Conservation (phyloP, 2,113 vertebrate species). For the Synchiropus splendidus region DNA sequence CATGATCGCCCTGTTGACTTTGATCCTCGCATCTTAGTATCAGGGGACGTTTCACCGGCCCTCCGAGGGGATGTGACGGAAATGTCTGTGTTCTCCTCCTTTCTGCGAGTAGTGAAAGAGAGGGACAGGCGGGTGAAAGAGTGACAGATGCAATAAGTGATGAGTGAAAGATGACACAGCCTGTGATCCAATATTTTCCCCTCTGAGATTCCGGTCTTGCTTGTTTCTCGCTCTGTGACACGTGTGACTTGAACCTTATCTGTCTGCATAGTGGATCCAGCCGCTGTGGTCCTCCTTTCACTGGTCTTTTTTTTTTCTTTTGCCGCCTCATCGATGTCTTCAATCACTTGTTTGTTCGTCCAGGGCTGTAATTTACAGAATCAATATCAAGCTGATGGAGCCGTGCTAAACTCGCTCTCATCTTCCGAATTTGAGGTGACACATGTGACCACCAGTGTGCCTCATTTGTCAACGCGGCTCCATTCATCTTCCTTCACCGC, state of each 20-base stretch:
- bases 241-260: constrained; percentile 38
- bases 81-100: constrained; percentile 53
- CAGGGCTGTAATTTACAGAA: constrained; percentile 43
- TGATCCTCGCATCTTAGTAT: constrained; percentile 54
- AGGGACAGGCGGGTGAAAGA: constrained; percentile 16
- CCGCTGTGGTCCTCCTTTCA: constrained; percentile 20
- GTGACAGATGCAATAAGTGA: constrained; percentile 34
- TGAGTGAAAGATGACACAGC: constrained; percentile 43
- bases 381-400: constrained; percentile 34
- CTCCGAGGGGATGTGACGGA: constrained; percentile 47
- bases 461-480: constrained; percentile 11
- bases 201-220: constrained; percentile 27
- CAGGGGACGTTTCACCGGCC: constrained; percentile 44
- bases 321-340: constrained; percentile 26
- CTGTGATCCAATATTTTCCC: constrained; percentile 41
- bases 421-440: constrained; percentile 19
- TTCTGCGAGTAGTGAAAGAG: constrained; percentile 4
- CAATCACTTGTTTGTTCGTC: constrained; percentile 35
- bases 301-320: too few relatives aligned
- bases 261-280: constrained; percentile 29
- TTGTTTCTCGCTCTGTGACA: constrained; percentile 26
- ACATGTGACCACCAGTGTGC: constrained; percentile 10
- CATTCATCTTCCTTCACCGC: constrained; percentile 3
- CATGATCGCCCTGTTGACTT: constrained; percentile 50
- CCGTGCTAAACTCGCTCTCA: constrained; percentile 16